phyloP scores from a whole-genome alignment of 1,140 invertebrate genomes.

The Campodea augens region DNA sequence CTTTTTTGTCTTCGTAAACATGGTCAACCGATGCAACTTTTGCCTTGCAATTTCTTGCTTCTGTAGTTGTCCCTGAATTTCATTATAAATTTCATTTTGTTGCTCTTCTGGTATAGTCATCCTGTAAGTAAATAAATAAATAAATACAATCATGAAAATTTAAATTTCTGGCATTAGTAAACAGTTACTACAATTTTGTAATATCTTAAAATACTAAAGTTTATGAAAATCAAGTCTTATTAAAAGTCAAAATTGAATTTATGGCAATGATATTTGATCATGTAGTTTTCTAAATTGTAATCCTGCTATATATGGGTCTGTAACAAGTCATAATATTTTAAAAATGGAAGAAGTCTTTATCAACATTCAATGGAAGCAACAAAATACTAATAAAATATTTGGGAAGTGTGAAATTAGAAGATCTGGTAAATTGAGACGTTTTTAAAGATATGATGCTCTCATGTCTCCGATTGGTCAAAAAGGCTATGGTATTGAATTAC shows the following conservation, averaged over 20 bases:
- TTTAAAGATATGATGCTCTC: too few species aligned
- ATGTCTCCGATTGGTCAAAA: too few species aligned
- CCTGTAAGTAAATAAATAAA: slow-evolving; percentile 26
- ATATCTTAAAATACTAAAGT: not conserved
- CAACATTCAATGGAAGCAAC: too few species aligned
- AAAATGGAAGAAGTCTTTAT: too few species aligned
- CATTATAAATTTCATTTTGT: slow-evolving; percentile 62
- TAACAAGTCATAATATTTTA: too few species aligned
- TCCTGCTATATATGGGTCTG: too few species aligned
- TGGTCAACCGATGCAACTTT: slow-evolving; percentile 42
- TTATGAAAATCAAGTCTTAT: slow-evolving; percentile 1
- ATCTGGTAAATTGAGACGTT: too few species aligned
- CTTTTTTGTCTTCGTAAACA: slow-evolving; percentile 41
- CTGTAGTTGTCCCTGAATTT: slow-evolving; percentile 54
- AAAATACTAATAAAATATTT: too few species aligned
- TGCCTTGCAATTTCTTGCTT: slow-evolving; percentile 41
- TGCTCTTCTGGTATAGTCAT: slow-evolving; percentile 70
- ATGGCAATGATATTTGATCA: too few species aligned
- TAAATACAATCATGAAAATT: not conserved
- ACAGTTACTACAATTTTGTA: not conserved
- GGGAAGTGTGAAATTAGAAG: too few species aligned
- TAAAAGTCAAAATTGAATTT: slow-evolving; percentile 1
- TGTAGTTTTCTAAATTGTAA: too few species aligned
- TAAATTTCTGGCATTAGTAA: not conserved
- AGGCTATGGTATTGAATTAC: not conserved